Evolutionary conservation across 2,113 vertebrate genomes (phyloP), one percentile per base, ranked within the genome.

Genomic region (Ariopsis seemanni): DNA sequence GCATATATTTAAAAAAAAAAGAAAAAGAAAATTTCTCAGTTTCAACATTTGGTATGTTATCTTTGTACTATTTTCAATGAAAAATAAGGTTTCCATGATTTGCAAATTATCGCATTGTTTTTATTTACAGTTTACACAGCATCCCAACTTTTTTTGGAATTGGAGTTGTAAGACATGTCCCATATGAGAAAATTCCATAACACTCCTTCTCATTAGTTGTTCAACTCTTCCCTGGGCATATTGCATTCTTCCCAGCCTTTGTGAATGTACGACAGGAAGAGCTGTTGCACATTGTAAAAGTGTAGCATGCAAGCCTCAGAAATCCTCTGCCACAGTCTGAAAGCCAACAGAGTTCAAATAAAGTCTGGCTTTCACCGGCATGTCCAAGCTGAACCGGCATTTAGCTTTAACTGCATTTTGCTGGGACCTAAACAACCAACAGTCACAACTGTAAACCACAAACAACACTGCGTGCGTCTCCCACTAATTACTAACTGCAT

Each of bases 301-400:
- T 25, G 6, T 67, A 78, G 63, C 62, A 69, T 82, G 52, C 55
- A 8, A 71, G 85, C 42, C 74, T 80, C 48, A 27, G 55, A 87
- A 84, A 72, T 84, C 63, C 63, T 60, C 63, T 18, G 25, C 34
- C 71, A 86, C 50, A 62, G 48, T 15, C 25, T 71, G 65, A 87
- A 84, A 89, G 82, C 85, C 17, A 55, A 79, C 74, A 80, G 67
- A 80, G 85, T 80, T 84, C 55, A 87, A 86, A 84, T 78, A 80
- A 71, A 81, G 85, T 82, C 79, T 79, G 78, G 62, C 11, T 79
- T 87, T 87, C 69, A 72, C 25, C 58, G 30, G 82, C 72, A 77
- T 79, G 27, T 53, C 71, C 14, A 27, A 77, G 71, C 15, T 42
- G 17, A 81, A 81, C 55, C 57, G 42, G 30, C 30, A 80, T 80